Conservation (phyloP, 2,113 vertebrate species). For the Apodemus sylvaticus region DNA sequence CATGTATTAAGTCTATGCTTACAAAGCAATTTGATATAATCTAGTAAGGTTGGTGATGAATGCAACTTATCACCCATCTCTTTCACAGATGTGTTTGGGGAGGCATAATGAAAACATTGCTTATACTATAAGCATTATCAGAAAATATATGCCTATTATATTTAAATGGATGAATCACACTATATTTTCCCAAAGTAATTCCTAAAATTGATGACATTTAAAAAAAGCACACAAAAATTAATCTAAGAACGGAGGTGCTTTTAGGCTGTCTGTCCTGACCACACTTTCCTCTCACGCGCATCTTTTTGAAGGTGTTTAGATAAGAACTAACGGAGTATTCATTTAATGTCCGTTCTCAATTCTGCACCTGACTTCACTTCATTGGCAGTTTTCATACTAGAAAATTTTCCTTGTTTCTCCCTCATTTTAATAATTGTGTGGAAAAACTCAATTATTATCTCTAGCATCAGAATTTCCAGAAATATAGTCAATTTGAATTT, state of each 20-base stretch:
- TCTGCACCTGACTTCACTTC: background rate
- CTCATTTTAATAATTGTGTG: constrained; percentile 49
- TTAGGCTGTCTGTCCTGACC: background rate
- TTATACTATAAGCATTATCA: background rate
- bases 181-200: background rate
- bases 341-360: constrained; percentile 16
- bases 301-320: constrained; percentile 22
- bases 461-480: constrained; percentile 33
- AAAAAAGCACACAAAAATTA: background rate
- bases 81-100: background rate
- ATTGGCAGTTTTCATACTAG: background rate
- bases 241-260: background rate
- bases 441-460: constrained; percentile 56
- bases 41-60: background rate
- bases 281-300: background rate
- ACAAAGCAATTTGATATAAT: background rate
- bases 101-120: background rate
- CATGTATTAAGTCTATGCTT: background rate
- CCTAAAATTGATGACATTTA: background rate
- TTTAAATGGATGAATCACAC: background rate
- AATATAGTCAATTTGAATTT: constrained; percentile 61
- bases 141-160: background rate
- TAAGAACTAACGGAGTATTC: constrained; percentile 46
- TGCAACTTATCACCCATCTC: background rate
- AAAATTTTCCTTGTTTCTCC: constrained; percentile 13